A percentile compares a stretch with the other conserved stretches of the same genome.
These are phyloP conservation scores for Mormyrus lacerda DNA, from an alignment of 2,113 vertebrate genomes.

Conservation along the genomic window DNA sequence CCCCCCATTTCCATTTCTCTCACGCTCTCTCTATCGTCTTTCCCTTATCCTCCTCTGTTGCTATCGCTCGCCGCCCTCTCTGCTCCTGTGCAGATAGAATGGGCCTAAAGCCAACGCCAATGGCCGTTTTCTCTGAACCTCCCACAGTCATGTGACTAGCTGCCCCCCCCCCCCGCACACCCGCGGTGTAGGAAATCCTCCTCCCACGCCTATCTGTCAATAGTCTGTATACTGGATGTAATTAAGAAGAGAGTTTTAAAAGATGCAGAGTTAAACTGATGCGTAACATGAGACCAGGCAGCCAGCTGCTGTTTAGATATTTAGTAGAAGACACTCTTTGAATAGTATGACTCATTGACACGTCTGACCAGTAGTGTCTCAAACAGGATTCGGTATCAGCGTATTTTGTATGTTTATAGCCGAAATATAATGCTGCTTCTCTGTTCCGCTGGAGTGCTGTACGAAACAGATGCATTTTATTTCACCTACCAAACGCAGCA, in stretches of 20 bases:
- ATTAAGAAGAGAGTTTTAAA: not conserved
- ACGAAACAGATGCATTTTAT: not conserved
- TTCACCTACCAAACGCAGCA: not conserved
- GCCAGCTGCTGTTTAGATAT: not conserved
- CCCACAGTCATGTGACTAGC: conserved; percentile 11
- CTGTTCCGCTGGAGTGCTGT: not conserved
- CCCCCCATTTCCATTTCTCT: conserved; percentile 21
- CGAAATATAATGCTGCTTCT: not conserved
- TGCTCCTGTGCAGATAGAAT: conserved; percentile 37
- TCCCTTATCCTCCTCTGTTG: conserved; percentile 12
- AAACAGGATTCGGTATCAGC: not conserved
- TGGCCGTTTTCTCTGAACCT: conserved; percentile 25
- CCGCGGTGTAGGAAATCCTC: not conserved
- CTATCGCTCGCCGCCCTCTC: conserved; percentile 32
- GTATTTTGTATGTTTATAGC: not conserved
- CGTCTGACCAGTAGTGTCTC: not conserved
- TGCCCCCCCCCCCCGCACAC: not conserved
- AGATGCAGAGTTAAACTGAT: not conserved
- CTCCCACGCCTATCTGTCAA: conserved; percentile 3
- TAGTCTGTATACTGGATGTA: not conserved
- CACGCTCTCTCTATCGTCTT: conserved; percentile 27
- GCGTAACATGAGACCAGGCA: not conserved
- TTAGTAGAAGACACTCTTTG: not conserved
- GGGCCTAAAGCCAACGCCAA: not conserved
- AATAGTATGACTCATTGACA: not conserved